Base-by-base conservation (phyloP, 2,113 vertebrate genomes). In the Chlamydotis undulata region DNA sequence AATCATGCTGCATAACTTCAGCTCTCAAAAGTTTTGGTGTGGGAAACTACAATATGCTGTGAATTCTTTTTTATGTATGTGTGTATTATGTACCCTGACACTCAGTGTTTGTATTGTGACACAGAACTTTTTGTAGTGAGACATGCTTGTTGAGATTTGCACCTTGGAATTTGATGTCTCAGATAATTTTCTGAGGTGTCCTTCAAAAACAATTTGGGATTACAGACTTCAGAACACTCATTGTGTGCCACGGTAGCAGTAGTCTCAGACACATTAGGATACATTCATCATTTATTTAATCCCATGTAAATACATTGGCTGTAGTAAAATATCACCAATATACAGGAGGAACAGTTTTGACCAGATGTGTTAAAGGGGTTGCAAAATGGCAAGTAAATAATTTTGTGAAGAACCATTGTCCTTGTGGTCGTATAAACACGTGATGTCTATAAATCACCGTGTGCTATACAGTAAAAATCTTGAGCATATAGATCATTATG, bases 401-500 rank as follows among this genome's bases (percentile, higher is more conserved):
- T 87, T 93, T 78, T 3, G 17, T 43, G 56, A 75, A 71, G 24
- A 87, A 4, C 6, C 15, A 64, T 75, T 83, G 52, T 70, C 12
- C 33, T 81, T 89, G 68, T 3, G 9, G 23, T 41, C 79, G 21
- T 59, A 83, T 53, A 75, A 83, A 63, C 43, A 74, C 2, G 1
- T 26, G 31, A 92, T 47, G 19, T 61, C 60, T 87, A 71, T 91
- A 91, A 95, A 94, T 88, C 87, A 89, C 33, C 70, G 8, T 29
- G 31, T 47, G 35, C n/a, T 64, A 49, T 55, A 52, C 47, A 89
- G 73, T 33, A 83, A 83, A 79, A 84, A 61, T 82, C 61, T 87
- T 81, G 77, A 83, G 41, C 29, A 33, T 92, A 86, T 61, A 90
- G 64, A 95, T 75, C 70, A 89, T 75, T 91, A 82, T 85, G 70